These are phyloP conservation scores for Drosophila koepferae DNA, from an alignment of 2,888 invertebrate species.

Conservation along the genomic window DNA sequence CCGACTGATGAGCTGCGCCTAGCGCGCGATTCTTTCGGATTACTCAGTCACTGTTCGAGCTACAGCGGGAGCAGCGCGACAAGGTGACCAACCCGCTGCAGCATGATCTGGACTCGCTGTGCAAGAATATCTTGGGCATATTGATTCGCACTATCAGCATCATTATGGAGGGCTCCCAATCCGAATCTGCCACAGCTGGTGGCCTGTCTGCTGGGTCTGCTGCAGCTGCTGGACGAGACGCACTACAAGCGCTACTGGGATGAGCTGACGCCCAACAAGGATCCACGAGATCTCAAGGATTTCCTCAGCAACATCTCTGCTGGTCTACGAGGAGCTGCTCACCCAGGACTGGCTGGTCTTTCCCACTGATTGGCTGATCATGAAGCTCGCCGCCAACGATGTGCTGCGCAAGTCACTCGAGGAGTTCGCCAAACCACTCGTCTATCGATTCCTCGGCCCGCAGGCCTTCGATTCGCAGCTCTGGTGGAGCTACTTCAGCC, in stretches of 20 bases:
- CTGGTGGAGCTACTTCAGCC: conserved; percentile 92
- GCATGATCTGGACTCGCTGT: conserved; percentile 93
- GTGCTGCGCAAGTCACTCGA: conserved; percentile 93
- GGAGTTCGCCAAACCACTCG: conserved; percentile 94
- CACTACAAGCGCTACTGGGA: conserved; percentile 96
- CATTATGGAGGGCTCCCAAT: conserved; percentile 91
- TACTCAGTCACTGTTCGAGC: conserved; percentile 88
- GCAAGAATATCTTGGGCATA: conserved; percentile 92
- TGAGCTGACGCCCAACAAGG: conserved; percentile 88
- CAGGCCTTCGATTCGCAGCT: conserved; percentile 91
- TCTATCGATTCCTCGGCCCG: conserved; percentile 92
- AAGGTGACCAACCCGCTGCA: conserved; percentile 86
- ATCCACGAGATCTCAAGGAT: conserved; percentile 93
- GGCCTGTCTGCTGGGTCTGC: conserved; percentile 93
- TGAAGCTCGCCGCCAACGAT: conserved; percentile 94
- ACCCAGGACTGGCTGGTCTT: conserved; percentile 87
- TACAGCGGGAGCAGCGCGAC: conserved; percentile 86
- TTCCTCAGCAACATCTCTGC: conserved; percentile 93
- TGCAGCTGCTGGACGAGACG: conserved; percentile 94
- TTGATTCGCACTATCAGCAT: conserved; percentile 94
- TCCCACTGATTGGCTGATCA: conserved; percentile 95
- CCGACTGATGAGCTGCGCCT: conserved; percentile 91
- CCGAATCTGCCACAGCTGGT: conserved; percentile 91
- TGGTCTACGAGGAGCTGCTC: conserved; percentile 85
- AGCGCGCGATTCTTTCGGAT: conserved; percentile 94